Evolutionary conservation across 2,797 vertebrate species (phyloP).

Genomic region (Numenius phaeopus): DNA sequence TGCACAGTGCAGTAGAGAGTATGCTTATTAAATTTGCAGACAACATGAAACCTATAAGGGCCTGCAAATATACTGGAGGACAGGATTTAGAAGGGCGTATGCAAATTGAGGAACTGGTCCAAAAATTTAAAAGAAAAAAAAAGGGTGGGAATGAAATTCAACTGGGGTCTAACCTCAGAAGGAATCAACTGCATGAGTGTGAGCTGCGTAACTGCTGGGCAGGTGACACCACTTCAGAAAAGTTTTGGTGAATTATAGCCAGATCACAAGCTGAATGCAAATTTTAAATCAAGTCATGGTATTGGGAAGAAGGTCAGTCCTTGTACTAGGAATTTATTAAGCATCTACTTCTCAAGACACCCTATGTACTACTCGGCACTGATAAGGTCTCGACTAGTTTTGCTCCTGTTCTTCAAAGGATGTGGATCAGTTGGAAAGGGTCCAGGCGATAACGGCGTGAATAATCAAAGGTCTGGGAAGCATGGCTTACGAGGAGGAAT

Average conservation of each 20-base stretch:
- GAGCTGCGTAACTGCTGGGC: rapidly evolving
- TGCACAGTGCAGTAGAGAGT: not conserved
- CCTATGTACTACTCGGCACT: not conserved
- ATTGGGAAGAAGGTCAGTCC: not conserved
- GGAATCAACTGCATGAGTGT: not conserved
- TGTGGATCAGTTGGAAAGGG: not conserved
- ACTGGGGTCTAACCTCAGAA: not conserved
- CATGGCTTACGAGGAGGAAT: not conserved
- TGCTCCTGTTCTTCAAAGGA: not conserved
- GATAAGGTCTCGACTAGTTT: not conserved
- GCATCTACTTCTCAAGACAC: not conserved
- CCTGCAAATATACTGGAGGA: not conserved
- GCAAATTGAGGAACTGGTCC: not conserved
- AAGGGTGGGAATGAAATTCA: not conserved
- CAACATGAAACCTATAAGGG: not conserved
- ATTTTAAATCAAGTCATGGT: not conserved
- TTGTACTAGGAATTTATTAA: not conserved
- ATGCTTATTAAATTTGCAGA: slow-evolving; percentile 20
- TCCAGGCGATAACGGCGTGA: not conserved
- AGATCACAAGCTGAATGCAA: not conserved
- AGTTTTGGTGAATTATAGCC: not conserved
- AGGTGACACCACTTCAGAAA: not conserved
- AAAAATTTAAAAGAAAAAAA: not conserved
- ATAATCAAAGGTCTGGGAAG: not conserved
- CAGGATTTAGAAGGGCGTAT: not conserved